A percentile compares a stretch with the other conserved stretches of the same genome.
Evolutionary conservation across 2,113 vertebrate genomes (phyloP).

Genomic region (Pomatorhinus ruficollis): DNA sequence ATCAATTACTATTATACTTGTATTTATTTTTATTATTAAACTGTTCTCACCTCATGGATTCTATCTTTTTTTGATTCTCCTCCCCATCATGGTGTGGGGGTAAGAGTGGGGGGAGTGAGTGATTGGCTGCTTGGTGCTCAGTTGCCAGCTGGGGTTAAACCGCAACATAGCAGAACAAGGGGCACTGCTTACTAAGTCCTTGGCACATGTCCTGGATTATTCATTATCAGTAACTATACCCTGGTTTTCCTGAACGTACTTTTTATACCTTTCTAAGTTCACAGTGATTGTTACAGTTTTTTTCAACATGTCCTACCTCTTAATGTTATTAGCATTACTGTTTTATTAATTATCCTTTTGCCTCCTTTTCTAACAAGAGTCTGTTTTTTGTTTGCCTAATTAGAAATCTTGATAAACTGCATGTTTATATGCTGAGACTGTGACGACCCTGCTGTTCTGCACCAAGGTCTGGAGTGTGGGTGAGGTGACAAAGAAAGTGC

Average conservation of each 20-base stretch:
- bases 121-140: neutral
- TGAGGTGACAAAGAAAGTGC: neutral
- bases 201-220: neutral
- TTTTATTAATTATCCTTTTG: neutral
- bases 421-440: neutral
- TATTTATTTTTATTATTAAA: neutral
- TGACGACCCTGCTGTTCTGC: neutral
- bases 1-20: neutral
- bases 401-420: neutral
- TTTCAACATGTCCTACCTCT: neutral
- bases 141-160: neutral
- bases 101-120: too few species aligned
- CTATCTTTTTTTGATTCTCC: neutral
- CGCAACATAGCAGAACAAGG: neutral
- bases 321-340: neutral
- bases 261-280: neutral
- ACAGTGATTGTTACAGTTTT: neutral
- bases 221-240: neutral
- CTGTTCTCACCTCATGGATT: neutral
- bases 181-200: neutral
- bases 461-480: neutral
- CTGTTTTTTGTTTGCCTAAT: neutral
- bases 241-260: neutral
- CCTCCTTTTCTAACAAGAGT: neutral
- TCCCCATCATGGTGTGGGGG: neutral